A percentile compares a stretch with the other conserved stretches of the same genome.
Conservation (phyloP, 2,797 vertebrate species). For the Notoglanidium macrostoma region DNA sequence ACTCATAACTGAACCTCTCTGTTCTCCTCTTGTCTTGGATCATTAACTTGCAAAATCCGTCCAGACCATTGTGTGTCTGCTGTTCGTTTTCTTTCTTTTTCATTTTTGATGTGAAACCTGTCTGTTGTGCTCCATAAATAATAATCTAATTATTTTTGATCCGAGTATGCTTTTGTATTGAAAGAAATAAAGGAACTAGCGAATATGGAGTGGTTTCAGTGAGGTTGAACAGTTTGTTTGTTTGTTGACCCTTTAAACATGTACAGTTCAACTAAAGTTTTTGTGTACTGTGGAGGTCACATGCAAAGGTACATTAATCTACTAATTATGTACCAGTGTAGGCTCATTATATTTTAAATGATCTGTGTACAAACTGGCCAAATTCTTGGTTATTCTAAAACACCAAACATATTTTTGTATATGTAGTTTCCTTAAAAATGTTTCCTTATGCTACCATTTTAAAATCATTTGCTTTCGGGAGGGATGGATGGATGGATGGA, state of each 20-base stretch:
- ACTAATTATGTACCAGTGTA: background rate
- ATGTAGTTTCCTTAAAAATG: background rate
- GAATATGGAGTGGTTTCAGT: conserved; percentile 47
- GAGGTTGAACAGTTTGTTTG: background rate
- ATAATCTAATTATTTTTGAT: conserved; percentile 69
- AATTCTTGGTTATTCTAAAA: background rate
- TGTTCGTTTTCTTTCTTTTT: conserved; percentile 57
- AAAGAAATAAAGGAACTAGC: conserved; percentile 68
- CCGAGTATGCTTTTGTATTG: conserved; percentile 72
- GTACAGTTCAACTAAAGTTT: too few species aligned
- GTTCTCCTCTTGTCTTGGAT: conserved; percentile 44
- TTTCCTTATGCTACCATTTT: background rate
- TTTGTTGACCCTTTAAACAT: background rate
- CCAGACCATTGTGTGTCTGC: conserved; percentile 60
- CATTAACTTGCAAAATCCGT: conserved; percentile 46
- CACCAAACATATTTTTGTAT: background rate
- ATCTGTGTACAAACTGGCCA: background rate
- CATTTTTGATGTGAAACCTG: conserved; percentile 61
- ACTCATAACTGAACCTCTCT: conserved; percentile 28
- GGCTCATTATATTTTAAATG: background rate
- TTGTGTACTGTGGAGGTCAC: background rate
- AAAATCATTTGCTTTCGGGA: background rate
- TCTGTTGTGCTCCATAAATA: conserved; percentile 68
- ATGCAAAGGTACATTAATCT: background rate
- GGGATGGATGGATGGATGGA: too few species aligned